These are phyloP conservation scores for Cebidichthys violaceus DNA, from an alignment of 2,113 vertebrate species.

Conservation along the genomic window DNA sequence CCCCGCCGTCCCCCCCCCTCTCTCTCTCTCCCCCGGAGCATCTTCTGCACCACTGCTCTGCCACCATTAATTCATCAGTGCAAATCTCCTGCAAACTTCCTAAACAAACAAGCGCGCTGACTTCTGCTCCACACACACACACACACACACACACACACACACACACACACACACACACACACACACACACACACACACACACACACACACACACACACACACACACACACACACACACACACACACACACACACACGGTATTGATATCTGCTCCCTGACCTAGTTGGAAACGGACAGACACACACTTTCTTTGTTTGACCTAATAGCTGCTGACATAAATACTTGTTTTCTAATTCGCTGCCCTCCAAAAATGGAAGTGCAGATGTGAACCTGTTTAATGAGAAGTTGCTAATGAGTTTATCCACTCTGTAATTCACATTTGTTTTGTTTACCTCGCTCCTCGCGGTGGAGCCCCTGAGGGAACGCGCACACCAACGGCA, in stretches of 20 bases:
- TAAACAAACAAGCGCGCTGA: conserved; percentile 66
- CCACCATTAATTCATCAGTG: conserved; percentile 77
- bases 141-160: conserved; percentile 6
- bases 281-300: conserved; percentile 27
- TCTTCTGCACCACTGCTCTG: conserved; percentile 76
- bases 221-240: conserved; percentile 8
- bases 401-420: conserved; percentile 62
- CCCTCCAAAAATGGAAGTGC: conserved; percentile 42
- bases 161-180: not conserved
- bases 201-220: not conserved
- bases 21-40: conserved; percentile 41
- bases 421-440: conserved; percentile 43
- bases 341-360: conserved; percentile 21
- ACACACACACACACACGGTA: conserved; percentile 17
- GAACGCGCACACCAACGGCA: conserved; percentile 14
- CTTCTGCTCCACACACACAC: conserved; percentile 40
- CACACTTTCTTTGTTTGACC: conserved; percentile 23
- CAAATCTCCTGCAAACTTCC: conserved; percentile 66
- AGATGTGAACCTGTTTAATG: conserved; percentile 58
- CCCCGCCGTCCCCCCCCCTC: conserved; percentile 3
- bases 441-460: conserved; percentile 51
- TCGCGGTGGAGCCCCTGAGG: conserved; percentile 9
- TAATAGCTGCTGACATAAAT: conserved; percentile 46
- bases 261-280: conserved; percentile 25
- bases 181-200: conserved; percentile 1